A percentile compares a stretch with the other conserved stretches of the same genome.
Evolutionary conservation across 1,140 invertebrate genomes (phyloP).

Genomic region (Helicoverpa armigera): DNA sequence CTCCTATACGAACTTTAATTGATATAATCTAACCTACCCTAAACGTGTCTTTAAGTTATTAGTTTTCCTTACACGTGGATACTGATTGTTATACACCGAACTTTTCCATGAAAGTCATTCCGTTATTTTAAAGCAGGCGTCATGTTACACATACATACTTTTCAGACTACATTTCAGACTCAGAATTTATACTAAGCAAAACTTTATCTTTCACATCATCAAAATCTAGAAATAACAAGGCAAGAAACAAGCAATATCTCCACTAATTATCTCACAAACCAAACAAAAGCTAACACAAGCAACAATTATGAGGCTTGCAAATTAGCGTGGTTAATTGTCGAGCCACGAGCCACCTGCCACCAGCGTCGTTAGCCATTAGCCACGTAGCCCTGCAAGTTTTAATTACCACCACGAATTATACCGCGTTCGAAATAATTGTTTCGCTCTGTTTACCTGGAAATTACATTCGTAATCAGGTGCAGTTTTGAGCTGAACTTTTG

Average conservation of each 20-base stretch:
- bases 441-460: conserved; percentile 30
- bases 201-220: too few relatives aligned
- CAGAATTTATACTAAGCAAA: too few relatives aligned
- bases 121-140: too few relatives aligned
- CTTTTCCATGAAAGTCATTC: too few relatives aligned
- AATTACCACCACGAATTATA: conserved; percentile 42
- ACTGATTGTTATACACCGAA: too few relatives aligned
- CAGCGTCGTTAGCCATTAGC: neutral
- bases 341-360: conserved; percentile 28
- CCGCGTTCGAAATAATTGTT: conserved; percentile 33
- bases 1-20: too few relatives aligned
- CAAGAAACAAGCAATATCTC: neutral
- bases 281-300: conserved; percentile 24
- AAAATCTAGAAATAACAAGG: too few relatives aligned
- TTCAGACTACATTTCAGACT: too few relatives aligned
- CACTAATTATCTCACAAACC: conserved; percentile 13
- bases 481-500: conserved; percentile 2
- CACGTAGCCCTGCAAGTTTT: conserved; percentile 24
- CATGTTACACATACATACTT: too few relatives aligned
- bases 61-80: too few relatives aligned
- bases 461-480: conserved; percentile 12
- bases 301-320: conserved; percentile 43
- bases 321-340: conserved; percentile 31
- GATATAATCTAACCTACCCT: too few relatives aligned
- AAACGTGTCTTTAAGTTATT: too few relatives aligned